Conservation (phyloP, 2,113 vertebrate species). For the Cyanoliseus patagonus region DNA sequence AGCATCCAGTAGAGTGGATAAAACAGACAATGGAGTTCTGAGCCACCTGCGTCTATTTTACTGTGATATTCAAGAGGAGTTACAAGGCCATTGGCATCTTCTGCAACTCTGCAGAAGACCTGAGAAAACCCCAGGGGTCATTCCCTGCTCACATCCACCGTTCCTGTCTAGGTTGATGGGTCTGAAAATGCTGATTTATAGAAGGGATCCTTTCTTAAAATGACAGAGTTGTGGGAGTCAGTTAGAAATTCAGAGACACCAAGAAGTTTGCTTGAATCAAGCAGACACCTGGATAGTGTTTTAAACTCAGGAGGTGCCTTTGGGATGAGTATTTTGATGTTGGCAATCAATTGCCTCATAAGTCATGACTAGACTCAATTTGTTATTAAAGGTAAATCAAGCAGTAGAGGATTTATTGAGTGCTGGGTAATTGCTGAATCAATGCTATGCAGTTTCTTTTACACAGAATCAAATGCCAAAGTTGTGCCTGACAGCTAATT, state of each 20-base stretch:
- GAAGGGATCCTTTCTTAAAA: neutral
- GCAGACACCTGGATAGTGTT: neutral
- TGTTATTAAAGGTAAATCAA: constrained; percentile 12
- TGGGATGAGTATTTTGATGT: neutral
- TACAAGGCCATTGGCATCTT: neutral
- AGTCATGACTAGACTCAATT: neutral
- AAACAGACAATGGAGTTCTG: neutral
- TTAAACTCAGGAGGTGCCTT: neutral
- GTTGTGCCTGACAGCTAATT: neutral
- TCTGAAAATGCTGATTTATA: neutral
- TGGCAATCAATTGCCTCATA: neutral
- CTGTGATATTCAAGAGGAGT: neutral
- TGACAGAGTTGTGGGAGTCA: neutral
- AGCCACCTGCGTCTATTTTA: neutral
- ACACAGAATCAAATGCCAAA: neutral
- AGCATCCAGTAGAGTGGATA: neutral
- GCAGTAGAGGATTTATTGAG: neutral
- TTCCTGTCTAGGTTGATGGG: neutral
- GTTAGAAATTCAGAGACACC: neutral
- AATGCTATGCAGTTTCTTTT: neutral
- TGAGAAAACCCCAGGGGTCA: neutral
- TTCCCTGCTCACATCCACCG: neutral
- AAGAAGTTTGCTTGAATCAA: neutral
- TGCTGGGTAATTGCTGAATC: constrained; percentile 1
- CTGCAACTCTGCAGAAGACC: neutral